Evolutionary conservation across 23 tunicate species (phyloP).

Genomic region (Halocynthia roretzi): DNA sequence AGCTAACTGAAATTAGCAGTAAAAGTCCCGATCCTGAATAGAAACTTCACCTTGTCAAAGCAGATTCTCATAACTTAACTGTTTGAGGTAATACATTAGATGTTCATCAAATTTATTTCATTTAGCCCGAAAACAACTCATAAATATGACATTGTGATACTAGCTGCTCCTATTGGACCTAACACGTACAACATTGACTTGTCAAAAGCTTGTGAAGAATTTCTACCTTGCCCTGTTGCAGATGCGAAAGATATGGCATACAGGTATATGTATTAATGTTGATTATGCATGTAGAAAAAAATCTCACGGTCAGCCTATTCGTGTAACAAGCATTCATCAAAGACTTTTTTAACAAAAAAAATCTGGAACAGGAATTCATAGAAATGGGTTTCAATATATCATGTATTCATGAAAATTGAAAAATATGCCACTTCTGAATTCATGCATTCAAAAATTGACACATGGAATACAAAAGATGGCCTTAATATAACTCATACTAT

Average conservation of each 20-base stretch:
- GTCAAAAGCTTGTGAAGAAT: constrained; percentile 25
- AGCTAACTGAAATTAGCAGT: too few relatives aligned
- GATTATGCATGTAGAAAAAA: not conserved
- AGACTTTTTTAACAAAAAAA: too few relatives aligned
- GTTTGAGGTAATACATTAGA: too few relatives aligned
- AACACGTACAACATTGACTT: constrained; percentile 56
- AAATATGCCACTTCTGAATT: too few relatives aligned
- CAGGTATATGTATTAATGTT: constrained; percentile 29
- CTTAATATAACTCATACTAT: not conserved
- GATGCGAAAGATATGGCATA: constrained; percentile 30
- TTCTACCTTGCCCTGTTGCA: constrained; percentile 32
- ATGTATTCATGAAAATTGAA: too few relatives aligned
- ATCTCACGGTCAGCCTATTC: too few relatives aligned
- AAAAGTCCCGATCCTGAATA: not conserved
- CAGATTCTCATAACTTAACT: not conserved
- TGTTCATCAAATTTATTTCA: not conserved
- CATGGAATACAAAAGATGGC: too few relatives aligned
- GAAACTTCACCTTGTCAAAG: not conserved
- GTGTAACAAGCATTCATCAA: too few relatives aligned
- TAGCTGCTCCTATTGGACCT: constrained; percentile 60
- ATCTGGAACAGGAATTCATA: too few relatives aligned
- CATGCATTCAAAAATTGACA: too few relatives aligned
- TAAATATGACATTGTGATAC: constrained; percentile 54
- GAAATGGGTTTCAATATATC: too few relatives aligned
- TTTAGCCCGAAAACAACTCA: not conserved